These are phyloP conservation scores for Cherax destructor DNA, from an alignment of 1,140 invertebrate species.

Conservation along the genomic window DNA sequence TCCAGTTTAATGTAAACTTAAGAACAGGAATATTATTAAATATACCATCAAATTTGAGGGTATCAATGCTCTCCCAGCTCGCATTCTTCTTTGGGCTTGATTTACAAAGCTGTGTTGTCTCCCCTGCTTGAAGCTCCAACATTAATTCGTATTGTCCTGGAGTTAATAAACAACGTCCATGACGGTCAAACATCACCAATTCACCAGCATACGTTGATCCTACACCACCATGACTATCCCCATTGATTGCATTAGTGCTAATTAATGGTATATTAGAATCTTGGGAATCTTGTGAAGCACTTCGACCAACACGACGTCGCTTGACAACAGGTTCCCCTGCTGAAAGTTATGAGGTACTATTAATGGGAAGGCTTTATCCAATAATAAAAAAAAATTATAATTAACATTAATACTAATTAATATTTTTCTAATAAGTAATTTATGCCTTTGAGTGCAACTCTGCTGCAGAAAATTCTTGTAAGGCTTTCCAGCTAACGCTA, in stretches of 20 bases:
- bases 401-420: no score
- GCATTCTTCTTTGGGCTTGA: conserved; percentile 74
- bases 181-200: conserved; percentile 92
- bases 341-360: background rate
- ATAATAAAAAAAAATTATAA: no score
- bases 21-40: conserved; percentile 75
- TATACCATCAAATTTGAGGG: conserved; percentile 75
- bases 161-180: conserved; percentile 88
- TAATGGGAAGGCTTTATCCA: background rate
- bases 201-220: conserved; percentile 83
- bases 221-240: conserved; percentile 75
- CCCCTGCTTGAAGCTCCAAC: conserved; percentile 77
- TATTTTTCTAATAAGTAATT: no score
- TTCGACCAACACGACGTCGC: conserved; percentile 69
- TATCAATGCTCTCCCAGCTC: conserved; percentile 89
- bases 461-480: no score
- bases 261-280: conserved; percentile 43
- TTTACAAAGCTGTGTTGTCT: conserved; percentile 66
- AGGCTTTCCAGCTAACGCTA: no score
- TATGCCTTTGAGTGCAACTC: no score
- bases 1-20: conserved; percentile 50
- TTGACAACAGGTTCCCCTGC: conserved; percentile 70
- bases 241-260: conserved; percentile 31
- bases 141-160: conserved; percentile 94
- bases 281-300: conserved; percentile 60